phyloP scores from a whole-genome alignment of 35 echinoderm and acorn worm genomes.

The Ophiothrix spiculata region DNA sequence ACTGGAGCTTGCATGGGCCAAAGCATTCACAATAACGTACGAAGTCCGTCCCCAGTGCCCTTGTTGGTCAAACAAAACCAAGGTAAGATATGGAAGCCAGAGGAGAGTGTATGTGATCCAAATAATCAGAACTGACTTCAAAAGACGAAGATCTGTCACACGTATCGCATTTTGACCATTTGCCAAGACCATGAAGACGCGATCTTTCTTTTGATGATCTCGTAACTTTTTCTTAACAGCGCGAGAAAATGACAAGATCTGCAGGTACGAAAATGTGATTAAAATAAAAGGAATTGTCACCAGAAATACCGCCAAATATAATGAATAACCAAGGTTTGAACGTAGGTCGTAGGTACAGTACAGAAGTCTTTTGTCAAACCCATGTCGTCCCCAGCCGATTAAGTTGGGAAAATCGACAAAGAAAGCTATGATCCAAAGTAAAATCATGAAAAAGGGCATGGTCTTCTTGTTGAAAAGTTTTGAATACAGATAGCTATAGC shows the following conservation, averaged over 20 bases:
- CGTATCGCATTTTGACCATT: not conserved
- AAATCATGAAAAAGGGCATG: not conserved
- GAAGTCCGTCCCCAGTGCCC: not conserved
- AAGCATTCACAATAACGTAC: not conserved
- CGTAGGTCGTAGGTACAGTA: not conserved
- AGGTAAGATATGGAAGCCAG: not conserved
- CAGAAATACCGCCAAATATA: not conserved
- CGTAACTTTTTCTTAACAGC: not conserved
- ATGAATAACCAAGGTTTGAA: not conserved
- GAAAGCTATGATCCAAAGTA: conserved; percentile 65
- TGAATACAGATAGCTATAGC: not conserved
- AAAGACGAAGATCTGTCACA: not conserved
- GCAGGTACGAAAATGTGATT: not conserved
- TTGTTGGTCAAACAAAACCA: not conserved
- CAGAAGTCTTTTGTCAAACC: not conserved
- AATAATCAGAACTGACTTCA: not conserved
- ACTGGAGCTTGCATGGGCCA: not conserved
- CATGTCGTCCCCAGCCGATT: not conserved
- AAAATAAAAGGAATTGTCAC: not conserved
- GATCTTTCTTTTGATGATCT: not conserved
- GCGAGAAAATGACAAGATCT: not conserved
- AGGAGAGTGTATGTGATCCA: not conserved
- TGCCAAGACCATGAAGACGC: not conserved
- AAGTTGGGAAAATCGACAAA: conserved; percentile 59
- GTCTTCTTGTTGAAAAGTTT: not conserved